phyloP scores from a whole-genome alignment of 2,113 vertebrate species.

The Sterna hirundo region DNA sequence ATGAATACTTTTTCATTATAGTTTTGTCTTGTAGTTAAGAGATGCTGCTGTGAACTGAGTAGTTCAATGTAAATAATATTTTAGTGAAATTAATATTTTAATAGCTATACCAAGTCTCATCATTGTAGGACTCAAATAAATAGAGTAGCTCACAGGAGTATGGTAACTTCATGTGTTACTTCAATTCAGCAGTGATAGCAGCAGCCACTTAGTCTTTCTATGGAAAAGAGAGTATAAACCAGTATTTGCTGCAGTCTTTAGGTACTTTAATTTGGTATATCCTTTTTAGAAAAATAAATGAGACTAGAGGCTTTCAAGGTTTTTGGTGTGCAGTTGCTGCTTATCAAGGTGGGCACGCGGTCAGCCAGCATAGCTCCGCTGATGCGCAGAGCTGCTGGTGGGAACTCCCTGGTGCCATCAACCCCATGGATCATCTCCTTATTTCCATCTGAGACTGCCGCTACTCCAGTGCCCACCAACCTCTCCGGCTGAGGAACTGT shows the following conservation, averaged over 20 bases:
- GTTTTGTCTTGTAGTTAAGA: constrained; percentile 32
- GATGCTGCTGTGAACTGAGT: neutral
- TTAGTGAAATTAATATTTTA: constrained; percentile 47
- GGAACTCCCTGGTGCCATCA: fast-evolving
- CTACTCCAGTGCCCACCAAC: neutral
- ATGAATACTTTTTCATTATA: neutral
- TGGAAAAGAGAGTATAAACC: too few relatives aligned
- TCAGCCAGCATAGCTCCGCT: neutral
- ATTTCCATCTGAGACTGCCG: neutral
- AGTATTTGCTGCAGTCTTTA: neutral
- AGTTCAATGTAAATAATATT: constrained; percentile 32
- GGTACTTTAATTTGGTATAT: neutral
- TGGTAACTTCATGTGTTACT: neutral
- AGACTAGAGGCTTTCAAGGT: neutral
- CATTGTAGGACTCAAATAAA: neutral
- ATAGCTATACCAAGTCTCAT: neutral
- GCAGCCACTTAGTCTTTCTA: neutral
- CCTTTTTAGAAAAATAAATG: neutral
- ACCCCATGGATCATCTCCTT: too few relatives aligned
- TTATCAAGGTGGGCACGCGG: neutral
- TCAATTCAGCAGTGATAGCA: neutral
- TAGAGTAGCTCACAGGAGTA: neutral
- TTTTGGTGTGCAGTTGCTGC: neutral
- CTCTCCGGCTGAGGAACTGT: neutral
- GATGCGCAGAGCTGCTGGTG: neutral